phyloP scores from a whole-genome alignment of 2,888 invertebrate species.

The Argynnis bischoffii region DNA sequence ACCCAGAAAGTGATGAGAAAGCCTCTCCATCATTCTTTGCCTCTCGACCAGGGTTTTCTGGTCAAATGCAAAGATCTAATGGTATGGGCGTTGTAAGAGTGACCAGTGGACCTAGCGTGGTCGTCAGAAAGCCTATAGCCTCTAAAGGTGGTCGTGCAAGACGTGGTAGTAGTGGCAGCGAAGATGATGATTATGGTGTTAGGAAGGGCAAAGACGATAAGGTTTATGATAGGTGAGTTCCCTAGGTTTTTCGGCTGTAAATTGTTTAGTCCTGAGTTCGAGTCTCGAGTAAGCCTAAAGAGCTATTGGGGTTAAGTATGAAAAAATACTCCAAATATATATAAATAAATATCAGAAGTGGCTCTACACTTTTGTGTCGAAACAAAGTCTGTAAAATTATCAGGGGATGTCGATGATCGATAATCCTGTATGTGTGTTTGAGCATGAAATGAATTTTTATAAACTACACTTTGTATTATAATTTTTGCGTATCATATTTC shows the following conservation, averaged over 20 bases:
- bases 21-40: slow-evolving; percentile 48
- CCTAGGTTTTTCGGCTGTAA: background rate
- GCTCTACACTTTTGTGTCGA: too few species aligned
- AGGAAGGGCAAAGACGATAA: slow-evolving; percentile 83
- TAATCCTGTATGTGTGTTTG: too few species aligned
- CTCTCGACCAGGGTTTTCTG: slow-evolving; percentile 58
- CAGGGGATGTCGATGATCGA: too few species aligned
- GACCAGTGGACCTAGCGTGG: slow-evolving; percentile 51
- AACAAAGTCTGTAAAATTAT: too few species aligned
- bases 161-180: slow-evolving; percentile 80
- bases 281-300: background rate
- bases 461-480: too few species aligned
- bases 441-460: too few species aligned
- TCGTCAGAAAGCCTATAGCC: slow-evolving; percentile 52
- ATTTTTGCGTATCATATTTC: too few species aligned
- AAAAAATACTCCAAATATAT: too few species aligned
- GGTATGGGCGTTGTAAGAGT: slow-evolving; percentile 52
- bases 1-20: slow-evolving; percentile 70
- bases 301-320: background rate
- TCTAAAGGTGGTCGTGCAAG: slow-evolving; percentile 69
- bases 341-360: too few species aligned
- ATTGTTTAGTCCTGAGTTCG: background rate
- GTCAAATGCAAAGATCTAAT: slow-evolving; percentile 47
- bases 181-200: slow-evolving; percentile 83
- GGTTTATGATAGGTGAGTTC: slow-evolving; percentile 85